Evolutionary conservation across 2,797 vertebrate genomes (phyloP).

Genomic region (Oreonectes daqikongensis): DNA sequence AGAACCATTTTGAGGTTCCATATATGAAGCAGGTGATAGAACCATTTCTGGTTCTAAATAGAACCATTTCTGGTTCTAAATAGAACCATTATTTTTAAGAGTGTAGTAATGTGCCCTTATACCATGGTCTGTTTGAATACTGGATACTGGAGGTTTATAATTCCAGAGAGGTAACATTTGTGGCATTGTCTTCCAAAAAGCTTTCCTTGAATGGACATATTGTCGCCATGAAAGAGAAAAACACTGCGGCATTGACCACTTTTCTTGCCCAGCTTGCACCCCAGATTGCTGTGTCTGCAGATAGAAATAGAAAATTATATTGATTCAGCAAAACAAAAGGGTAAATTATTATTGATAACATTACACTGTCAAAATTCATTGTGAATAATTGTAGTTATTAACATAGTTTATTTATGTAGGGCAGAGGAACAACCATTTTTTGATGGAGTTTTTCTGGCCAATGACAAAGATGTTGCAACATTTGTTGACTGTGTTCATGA

Average conservation of each 20-base stretch:
- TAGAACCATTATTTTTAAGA: no score
- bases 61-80: no score
- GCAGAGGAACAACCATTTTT: slow-evolving; percentile 26
- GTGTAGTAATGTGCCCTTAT: no score
- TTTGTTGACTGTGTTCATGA: slow-evolving; percentile 32
- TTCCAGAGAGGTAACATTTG: slow-evolving; percentile 31
- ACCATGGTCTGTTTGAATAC: no score
- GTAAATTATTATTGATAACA: slow-evolving; percentile 11
- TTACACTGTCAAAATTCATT: neutral
- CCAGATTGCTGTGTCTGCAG: slow-evolving; percentile 33
- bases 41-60: no score
- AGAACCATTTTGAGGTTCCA: no score
- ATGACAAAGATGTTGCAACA: slow-evolving; percentile 24
- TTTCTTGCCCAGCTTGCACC: slow-evolving; percentile 44
- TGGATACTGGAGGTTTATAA: no score
- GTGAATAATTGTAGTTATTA: neutral
- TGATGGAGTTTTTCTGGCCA: slow-evolving; percentile 42
- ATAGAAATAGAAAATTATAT: slow-evolving; percentile 39
- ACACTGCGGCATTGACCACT: slow-evolving; percentile 18
- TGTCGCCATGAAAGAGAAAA: slow-evolving; percentile 31
- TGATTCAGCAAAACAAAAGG: slow-evolving; percentile 16
- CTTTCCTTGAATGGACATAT: slow-evolving; percentile 45
- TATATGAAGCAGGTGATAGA: no score
- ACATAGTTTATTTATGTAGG: slow-evolving; percentile 6
- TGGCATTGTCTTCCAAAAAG: slow-evolving; percentile 25